Conservation (phyloP, 2,797 vertebrate species). For the Channallabes apus region DNA sequence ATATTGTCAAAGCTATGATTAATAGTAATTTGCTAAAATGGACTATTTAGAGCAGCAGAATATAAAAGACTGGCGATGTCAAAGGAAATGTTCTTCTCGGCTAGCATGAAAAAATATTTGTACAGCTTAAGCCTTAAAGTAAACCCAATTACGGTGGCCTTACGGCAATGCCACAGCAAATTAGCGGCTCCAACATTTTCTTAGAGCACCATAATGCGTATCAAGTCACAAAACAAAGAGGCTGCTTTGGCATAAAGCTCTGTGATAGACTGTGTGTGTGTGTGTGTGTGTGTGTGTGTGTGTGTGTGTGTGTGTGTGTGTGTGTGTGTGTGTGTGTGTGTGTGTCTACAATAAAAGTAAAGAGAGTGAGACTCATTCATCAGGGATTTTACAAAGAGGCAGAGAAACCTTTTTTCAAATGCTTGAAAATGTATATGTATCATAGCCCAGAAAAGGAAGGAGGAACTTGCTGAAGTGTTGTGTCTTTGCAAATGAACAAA, state of each 20-base stretch:
- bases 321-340: not conserved
- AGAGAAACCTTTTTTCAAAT: not conserved
- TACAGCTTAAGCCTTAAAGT: slow-evolving; percentile 30
- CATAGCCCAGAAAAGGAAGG: not conserved
- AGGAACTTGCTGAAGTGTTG: not conserved
- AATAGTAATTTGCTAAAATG: not conserved
- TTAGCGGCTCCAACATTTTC: slow-evolving; percentile 30
- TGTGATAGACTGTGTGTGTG: not conserved
- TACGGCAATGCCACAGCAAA: slow-evolving; percentile 28
- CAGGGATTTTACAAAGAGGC: not conserved
- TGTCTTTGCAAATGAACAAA: slow-evolving; percentile 2
- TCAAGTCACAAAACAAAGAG: slow-evolving; percentile 31
- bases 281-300: not conserved
- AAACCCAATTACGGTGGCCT: slow-evolving; percentile 20
- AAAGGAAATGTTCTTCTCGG: slow-evolving; percentile 2
- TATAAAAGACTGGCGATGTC: slow-evolving; percentile 5
- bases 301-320: not conserved
- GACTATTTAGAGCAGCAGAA: not conserved
- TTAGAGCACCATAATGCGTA: slow-evolving; percentile 23
- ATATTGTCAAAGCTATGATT: not conserved
- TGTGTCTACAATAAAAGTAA: not conserved
- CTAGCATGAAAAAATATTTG: slow-evolving; percentile 24
- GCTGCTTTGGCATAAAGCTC: slow-evolving; percentile 1
- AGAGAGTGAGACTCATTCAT: not conserved
- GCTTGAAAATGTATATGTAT: not conserved